Evolutionary conservation across 1,140 invertebrate species (phyloP).

Genomic region (Meloidogyne chitwoodi): DNA sequence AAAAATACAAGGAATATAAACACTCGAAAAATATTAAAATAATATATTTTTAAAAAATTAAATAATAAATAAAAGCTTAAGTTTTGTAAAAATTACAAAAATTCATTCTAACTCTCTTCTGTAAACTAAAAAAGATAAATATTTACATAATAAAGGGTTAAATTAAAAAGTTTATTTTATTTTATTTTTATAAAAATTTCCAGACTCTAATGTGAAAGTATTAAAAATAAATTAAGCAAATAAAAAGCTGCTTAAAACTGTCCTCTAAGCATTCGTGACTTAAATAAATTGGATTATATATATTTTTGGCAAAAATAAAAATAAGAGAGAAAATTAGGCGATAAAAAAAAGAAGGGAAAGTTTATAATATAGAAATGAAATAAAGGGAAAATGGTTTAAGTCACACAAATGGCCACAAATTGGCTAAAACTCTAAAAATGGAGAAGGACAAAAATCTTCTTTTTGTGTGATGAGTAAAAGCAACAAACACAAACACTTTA

Average conservation of each 20-base stretch:
- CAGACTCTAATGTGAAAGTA: background rate
- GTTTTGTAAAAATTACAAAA: too few relatives aligned
- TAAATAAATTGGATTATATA: background rate
- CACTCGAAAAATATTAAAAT: too few relatives aligned
- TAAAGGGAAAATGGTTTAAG: background rate
- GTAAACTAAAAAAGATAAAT: too few relatives aligned
- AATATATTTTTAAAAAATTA: too few relatives aligned
- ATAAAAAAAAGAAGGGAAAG: background rate
- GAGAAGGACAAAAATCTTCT: background rate
- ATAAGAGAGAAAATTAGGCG: background rate
- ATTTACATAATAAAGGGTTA: too few relatives aligned
- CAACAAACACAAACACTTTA: background rate
- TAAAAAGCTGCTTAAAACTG: background rate
- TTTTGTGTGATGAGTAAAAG: background rate
- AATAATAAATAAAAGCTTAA: too few relatives aligned
- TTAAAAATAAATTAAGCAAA: background rate
- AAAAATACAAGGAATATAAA: too few relatives aligned
- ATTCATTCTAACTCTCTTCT: too few relatives aligned
- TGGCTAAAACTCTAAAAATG: background rate
- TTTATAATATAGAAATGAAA: too few relatives aligned
- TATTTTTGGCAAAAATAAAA: background rate
- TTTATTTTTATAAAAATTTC: too few relatives aligned
- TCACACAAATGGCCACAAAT: background rate
- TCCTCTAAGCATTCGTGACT: background rate
- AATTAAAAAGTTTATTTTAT: too few relatives aligned